Conservation (phyloP, 2,797 vertebrate genomes). For the Rachycentron canadum region DNA sequence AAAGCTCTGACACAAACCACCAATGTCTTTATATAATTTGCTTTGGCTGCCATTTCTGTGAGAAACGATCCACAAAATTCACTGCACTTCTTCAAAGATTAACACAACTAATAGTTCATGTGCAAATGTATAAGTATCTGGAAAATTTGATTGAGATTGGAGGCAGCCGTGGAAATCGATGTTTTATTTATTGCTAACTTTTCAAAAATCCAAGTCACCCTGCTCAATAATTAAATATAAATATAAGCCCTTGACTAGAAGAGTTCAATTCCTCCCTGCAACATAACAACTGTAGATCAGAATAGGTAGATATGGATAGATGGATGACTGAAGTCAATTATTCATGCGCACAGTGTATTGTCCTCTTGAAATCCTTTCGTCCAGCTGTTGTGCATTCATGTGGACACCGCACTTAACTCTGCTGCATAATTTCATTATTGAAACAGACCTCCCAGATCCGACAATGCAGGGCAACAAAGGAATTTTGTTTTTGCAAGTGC, state of each 20-base stretch:
- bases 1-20: not conserved
- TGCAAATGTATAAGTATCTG: slow-evolving; percentile 20
- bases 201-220: slow-evolving; percentile 67
- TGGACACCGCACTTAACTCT: slow-evolving; percentile 37
- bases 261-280: slow-evolving; percentile 26
- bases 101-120: slow-evolving; percentile 39
- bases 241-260: slow-evolving; percentile 31
- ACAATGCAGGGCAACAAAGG: slow-evolving; percentile 49
- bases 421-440: slow-evolving; percentile 60
- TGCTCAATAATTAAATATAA: slow-evolving; percentile 69
- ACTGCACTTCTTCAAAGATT: slow-evolving; percentile 29
- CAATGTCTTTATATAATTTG: slow-evolving; percentile 28
- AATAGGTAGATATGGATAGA: not conserved
- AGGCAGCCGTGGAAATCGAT: slow-evolving; percentile 51
- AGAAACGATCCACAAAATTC: slow-evolving; percentile 23
- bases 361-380: slow-evolving; percentile 23
- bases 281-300: slow-evolving; percentile 17
- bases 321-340: not conserved
- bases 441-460: slow-evolving; percentile 51
- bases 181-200: slow-evolving; percentile 71
- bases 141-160: slow-evolving; percentile 44
- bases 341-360: slow-evolving; percentile 2
- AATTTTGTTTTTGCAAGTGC: slow-evolving; percentile 34
- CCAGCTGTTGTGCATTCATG: slow-evolving; percentile 42
- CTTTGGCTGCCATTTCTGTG: slow-evolving; percentile 4